phyloP scores from a whole-genome alignment of 2,888 invertebrate genomes.

The Urechis unicinctus region DNA sequence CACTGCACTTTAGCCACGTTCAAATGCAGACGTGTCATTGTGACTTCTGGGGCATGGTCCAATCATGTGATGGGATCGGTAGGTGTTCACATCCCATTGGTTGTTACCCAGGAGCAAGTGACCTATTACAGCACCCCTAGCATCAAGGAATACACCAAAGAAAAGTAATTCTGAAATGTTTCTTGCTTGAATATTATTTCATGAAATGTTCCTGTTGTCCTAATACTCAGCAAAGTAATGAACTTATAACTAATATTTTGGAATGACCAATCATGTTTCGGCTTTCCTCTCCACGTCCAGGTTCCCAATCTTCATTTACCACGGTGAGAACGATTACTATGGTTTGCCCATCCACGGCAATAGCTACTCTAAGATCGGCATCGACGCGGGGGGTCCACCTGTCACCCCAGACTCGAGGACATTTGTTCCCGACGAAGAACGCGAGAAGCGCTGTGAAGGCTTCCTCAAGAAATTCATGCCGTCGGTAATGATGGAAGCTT shows the following conservation, averaged over 20 bases:
- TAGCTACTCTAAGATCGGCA: slow-evolving; percentile 39
- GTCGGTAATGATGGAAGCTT: slow-evolving; percentile 21
- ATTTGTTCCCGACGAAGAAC: slow-evolving; percentile 32
- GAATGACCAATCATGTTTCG: too few species aligned
- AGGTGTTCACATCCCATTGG: slow-evolving; percentile 40
- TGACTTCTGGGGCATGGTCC: slow-evolving; percentile 46
- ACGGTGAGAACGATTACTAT: slow-evolving; percentile 30
- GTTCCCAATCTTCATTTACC: slow-evolving; percentile 41
- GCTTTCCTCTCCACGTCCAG: slow-evolving; percentile 16
- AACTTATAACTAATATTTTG: too few species aligned
- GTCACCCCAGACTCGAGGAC: slow-evolving; percentile 35
- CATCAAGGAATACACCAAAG: slow-evolving; percentile 38
- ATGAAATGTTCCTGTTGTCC: too few species aligned
- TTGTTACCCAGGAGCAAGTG: slow-evolving; percentile 46
- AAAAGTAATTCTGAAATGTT: slow-evolving; percentile 23
- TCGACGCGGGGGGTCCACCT: slow-evolving; percentile 37
- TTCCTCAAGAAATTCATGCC: slow-evolving; percentile 33
- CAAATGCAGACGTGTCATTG: slow-evolving; percentile 32
- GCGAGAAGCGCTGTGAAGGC: slow-evolving; percentile 28
- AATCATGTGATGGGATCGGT: slow-evolving; percentile 40
- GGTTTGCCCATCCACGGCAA: slow-evolving; percentile 39
- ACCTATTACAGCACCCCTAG: slow-evolving; percentile 41
- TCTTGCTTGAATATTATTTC: too few species aligned
- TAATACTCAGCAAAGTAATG: too few species aligned
- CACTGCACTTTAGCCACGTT: slow-evolving; percentile 25